phyloP scores from a whole-genome alignment of 2,888 invertebrate species.

The Leptopilina syphax region DNA sequence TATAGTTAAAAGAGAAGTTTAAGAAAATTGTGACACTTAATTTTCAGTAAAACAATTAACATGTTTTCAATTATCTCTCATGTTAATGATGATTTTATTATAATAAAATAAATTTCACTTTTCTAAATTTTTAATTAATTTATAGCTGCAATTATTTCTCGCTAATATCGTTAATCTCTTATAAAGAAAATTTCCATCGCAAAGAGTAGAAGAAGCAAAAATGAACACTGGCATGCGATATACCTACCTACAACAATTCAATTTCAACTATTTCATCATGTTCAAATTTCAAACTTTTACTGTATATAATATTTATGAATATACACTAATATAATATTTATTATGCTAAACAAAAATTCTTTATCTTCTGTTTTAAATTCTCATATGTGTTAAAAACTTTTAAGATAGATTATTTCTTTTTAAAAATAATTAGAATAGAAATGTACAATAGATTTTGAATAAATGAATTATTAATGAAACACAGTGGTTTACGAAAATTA shows the following conservation, averaged over 20 bases:
- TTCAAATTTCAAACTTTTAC: constrained; percentile 3
- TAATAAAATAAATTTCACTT: too few species aligned
- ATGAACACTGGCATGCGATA: neutral
- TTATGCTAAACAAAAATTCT: neutral
- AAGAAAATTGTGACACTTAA: too few species aligned
- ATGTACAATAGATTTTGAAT: too few species aligned
- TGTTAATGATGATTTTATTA: neutral
- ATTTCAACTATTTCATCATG: constrained; percentile 18
- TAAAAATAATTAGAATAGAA: too few species aligned
- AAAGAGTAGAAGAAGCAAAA: neutral
- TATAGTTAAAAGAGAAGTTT: neutral
- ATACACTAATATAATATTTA: too few species aligned
- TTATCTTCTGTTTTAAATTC: neutral
- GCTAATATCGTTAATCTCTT: neutral
- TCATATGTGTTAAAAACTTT: too few species aligned
- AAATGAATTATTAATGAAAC: too few species aligned
- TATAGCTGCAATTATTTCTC: neutral
- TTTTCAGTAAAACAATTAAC: neutral
- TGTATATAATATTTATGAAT: neutral
- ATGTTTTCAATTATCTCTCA: neutral
- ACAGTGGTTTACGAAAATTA: too few species aligned
- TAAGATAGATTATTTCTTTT: too few species aligned
- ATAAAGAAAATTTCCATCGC: neutral
- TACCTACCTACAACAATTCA: neutral
- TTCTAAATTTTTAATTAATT: too few species aligned